Base-by-base conservation (phyloP, 2,797 vertebrate genomes). In the Centroberyx gerrardi region DNA sequence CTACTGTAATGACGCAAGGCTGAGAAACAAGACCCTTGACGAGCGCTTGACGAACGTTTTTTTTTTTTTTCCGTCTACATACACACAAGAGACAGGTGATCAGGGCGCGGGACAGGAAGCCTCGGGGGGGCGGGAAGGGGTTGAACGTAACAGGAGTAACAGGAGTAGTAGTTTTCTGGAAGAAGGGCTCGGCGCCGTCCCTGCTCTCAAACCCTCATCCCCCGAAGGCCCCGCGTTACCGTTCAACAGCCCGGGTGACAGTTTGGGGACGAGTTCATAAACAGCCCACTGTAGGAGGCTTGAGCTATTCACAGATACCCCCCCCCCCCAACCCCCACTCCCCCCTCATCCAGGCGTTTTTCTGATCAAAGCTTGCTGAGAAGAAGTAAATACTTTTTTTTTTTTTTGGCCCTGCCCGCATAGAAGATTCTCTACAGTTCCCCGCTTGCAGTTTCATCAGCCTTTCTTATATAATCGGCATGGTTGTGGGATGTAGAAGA, bases 241-340 rank as follows among this genome's bases (percentile, higher is more conserved):
- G 64, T 87, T 89, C 74, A 67, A 89, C 85, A 83, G 77, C 66
- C 64, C 46, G 12, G 5, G 58, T 90, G 91, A 91, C 90, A 88
- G 84, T 85, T 91, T 81, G 79, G 75, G 88, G 84, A 84, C 82
- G 67, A 84, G 82, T 88, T 92, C 86, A 87, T 82, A 78, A 89
- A 87, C 87, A 81, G 78, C 68, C 22, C 83, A 52, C 82, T 72
- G 74, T 67, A 60, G 80, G 78, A 81, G 61, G 61, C 31, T 22
- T 68, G 78, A 74, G 75, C 53, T 85, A 78, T 83, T 91, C 83
- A 76, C 61, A 73, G 82, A 84, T 80, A 74, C 62, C 58, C 70
- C 72, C 22, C 22, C 22, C 22, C 22, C 22, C 22, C 22, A 1
- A 1, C 22, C 22, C 22, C 22, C 22, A 1, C 22, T 1, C 22